Conservation (phyloP, 2,797 vertebrate genomes). For the Eleutherodactylus coqui region DNA sequence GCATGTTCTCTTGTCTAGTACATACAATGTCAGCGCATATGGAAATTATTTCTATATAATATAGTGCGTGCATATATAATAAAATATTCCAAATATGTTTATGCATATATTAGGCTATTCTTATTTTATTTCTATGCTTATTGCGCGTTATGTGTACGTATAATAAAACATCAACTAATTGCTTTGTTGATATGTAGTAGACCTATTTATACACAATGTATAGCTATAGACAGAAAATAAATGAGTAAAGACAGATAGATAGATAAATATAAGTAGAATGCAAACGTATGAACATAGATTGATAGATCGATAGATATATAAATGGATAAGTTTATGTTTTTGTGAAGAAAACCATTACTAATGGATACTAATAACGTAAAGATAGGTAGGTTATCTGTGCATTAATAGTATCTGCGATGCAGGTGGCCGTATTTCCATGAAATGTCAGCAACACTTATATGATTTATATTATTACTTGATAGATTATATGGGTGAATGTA, state of each 20-base stretch:
- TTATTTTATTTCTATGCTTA: neutral
- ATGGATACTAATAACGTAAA: too few relatives aligned
- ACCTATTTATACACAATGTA: neutral
- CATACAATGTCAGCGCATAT: neutral
- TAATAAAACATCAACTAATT: conserved; percentile 4
- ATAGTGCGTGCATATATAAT: neutral
- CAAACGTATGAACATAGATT: neutral
- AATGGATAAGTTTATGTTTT: neutral
- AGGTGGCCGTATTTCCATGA: neutral
- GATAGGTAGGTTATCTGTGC: neutral
- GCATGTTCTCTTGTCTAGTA: neutral
- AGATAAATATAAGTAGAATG: neutral
- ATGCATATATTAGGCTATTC: neutral
- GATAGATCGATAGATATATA: neutral
- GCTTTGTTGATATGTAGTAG: neutral
- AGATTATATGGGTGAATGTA: neutral
- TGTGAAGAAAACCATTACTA: neutral
- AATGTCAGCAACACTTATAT: neutral
- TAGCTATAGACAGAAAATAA: neutral
- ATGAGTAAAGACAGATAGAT: neutral
- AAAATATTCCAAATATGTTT: neutral
- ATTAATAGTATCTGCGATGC: neutral
- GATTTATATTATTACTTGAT: neutral
- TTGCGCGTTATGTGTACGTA: neutral
- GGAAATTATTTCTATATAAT: neutral